Evolutionary conservation across 2,113 vertebrate species (phyloP).

Genomic region (Rhinoptilus africanus): DNA sequence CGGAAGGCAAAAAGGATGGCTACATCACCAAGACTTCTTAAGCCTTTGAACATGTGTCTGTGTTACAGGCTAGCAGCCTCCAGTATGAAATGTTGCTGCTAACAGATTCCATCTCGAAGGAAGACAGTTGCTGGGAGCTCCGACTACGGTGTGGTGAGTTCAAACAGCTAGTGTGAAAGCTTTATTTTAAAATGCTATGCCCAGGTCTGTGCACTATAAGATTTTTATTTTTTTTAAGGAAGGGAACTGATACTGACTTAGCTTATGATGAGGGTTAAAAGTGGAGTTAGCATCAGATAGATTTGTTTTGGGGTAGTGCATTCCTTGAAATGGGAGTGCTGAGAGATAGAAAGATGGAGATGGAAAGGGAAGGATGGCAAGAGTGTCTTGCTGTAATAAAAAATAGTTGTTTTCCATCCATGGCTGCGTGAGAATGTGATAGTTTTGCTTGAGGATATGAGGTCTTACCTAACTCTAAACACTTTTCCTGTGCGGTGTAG

Average conservation of each 20-base stretch:
- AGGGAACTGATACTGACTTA: neutral
- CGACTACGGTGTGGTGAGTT: slow-evolving; percentile 93
- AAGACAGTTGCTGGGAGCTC: slow-evolving; percentile 97
- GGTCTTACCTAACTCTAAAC: neutral
- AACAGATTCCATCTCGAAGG: slow-evolving; percentile 96
- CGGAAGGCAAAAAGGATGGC: neutral
- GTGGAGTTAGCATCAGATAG: neutral
- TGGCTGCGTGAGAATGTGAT: neutral
- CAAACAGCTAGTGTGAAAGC: fast-evolving
- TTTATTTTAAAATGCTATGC: neutral
- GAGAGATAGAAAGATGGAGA: neutral
- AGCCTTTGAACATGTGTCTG: neutral
- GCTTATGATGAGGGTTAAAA: neutral
- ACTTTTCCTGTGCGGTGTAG: fast-evolving
- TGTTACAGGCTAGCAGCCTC: slow-evolving; percentile 89
- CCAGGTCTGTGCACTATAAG: fast-evolving
- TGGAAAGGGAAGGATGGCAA: neutral
- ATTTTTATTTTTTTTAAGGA: neutral
- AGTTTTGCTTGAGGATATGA: neutral
- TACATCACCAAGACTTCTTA: neutral
- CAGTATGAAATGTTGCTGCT: slow-evolving; percentile 98
- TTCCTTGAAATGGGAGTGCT: neutral
- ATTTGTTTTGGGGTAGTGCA: neutral
- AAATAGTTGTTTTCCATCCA: neutral
- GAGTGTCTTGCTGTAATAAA: neutral